Base-by-base conservation (phyloP, 2,888 invertebrate species). In the Ormyrus pomaceus region DNA sequence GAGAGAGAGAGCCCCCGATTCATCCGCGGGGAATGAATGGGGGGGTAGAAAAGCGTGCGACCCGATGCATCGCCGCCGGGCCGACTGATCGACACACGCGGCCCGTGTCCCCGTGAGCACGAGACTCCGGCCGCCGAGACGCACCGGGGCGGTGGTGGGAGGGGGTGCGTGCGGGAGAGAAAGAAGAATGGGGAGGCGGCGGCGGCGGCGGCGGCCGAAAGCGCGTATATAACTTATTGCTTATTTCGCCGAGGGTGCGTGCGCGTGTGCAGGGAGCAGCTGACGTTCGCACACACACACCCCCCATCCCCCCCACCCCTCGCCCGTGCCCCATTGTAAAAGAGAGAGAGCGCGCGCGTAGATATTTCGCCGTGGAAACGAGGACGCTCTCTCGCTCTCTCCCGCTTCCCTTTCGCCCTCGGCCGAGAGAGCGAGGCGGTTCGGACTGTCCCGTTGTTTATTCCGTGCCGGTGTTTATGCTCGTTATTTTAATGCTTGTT, bases 151-250 rank as follows among this genome's bases (percentile, higher is more conserved):
- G 13, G 34, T 2, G 48, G 64, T 13, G 46, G 65, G 53, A 79
- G 83, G 77, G 85, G 79, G 83, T 61, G 68, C 77, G 82, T 58
- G 68, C 77, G 82, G 82, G 84, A 83, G 84, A 85, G 83, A 85
- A 85, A 83, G 76, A 48, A 34, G 34, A 71, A 61, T 51, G 46
- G 74, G 62, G 62, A 50, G 10, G 50, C 34, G 58, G 45, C 34
- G 58, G 45, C 34, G 58, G 45, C 34, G 58, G 45, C 11, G 64
- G 19, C 8, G 64, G 19, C 34, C 62, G 77, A 70, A 70, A 64
- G 79, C 74, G 69, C 69, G 55, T 56, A 83, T 87, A 86, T 89
- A 87, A 89, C 88, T 89, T 89, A 89, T 89, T 89, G 87, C 89
- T 89, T 89, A 87, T 90, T 87, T 88, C 86, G 85, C 86, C 82